phyloP scores from a whole-genome alignment of 2,797 vertebrate genomes.

The Xiphorhynchus erythropygius region DNA sequence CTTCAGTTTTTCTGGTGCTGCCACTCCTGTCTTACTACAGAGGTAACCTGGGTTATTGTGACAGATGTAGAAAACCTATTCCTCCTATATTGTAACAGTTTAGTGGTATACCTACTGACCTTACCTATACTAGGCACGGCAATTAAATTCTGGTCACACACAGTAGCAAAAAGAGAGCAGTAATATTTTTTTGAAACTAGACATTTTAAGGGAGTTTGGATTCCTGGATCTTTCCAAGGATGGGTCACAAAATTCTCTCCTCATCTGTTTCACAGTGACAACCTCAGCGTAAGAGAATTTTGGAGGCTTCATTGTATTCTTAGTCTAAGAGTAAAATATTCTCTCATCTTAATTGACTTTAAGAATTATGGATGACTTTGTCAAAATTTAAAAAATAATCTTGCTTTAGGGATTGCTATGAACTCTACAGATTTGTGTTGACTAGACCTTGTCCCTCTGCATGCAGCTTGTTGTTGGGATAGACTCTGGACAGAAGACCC shows the following conservation, averaged over 20 bases:
- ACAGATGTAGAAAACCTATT: neutral
- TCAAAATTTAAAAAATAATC: neutral
- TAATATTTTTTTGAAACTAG: neutral
- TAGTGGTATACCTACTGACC: neutral
- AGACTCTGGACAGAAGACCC: neutral
- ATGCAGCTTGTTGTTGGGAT: neutral
- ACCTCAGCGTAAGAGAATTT: neutral
- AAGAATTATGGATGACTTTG: neutral
- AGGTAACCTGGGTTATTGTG: neutral
- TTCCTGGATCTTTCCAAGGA: neutral
- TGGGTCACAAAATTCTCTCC: neutral
- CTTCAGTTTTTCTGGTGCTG: neutral
- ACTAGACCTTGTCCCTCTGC: neutral
- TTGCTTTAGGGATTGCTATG: neutral
- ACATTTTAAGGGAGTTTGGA: neutral
- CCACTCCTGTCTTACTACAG: neutral
- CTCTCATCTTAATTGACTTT: neutral
- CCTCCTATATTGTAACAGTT: neutral
- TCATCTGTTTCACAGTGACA: neutral
- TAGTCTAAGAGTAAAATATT: neutral
- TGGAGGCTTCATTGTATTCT: neutral
- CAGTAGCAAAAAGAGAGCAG: accelerated
- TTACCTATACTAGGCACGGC: accelerated
- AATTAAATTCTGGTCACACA: neutral
- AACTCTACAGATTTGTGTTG: neutral